Evolutionary conservation across 2,888 invertebrate genomes (phyloP).

Genomic region (Zeuzera pyrina): DNA sequence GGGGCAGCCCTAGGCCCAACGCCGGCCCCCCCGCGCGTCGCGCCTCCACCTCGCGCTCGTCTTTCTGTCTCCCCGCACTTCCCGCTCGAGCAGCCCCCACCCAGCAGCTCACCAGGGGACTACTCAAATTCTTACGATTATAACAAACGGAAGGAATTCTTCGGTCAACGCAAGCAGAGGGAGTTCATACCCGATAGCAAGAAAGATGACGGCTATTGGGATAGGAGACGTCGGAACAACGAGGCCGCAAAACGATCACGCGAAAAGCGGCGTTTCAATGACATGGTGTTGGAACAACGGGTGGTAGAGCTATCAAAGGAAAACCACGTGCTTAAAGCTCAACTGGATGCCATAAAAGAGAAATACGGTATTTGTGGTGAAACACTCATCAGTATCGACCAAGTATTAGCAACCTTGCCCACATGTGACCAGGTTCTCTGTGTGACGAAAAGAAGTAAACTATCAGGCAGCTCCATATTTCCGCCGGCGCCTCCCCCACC

Average conservation of each 20-base stretch:
- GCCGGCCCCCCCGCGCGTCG: constrained; percentile 44
- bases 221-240: constrained; percentile 94
- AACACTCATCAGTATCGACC: constrained; percentile 88
- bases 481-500: constrained; percentile 72
- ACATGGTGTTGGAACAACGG: constrained; percentile 95
- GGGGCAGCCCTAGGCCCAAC: constrained; percentile 52
- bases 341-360: constrained; percentile 92
- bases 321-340: constrained; percentile 94
- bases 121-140: constrained; percentile 62
- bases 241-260: constrained; percentile 97
- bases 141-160: constrained; percentile 86
- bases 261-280: constrained; percentile 96
- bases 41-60: constrained; percentile 46
- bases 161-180: constrained; percentile 92
- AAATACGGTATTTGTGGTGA: constrained; percentile 94
- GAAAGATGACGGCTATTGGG: constrained; percentile 98
- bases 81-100: constrained; percentile 62
- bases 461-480: constrained; percentile 62
- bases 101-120: constrained; percentile 34
- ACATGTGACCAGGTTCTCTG: constrained; percentile 88
- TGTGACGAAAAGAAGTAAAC: constrained; percentile 81
- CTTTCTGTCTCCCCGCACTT: constrained; percentile 58
- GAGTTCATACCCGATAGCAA: constrained; percentile 98
- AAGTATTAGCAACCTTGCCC: constrained; percentile 89
- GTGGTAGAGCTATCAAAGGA: constrained; percentile 96